These are phyloP conservation scores for Caenorhabditis virilis DNA, from an alignment of 2,888 invertebrate genomes.

Conservation along the genomic window DNA sequence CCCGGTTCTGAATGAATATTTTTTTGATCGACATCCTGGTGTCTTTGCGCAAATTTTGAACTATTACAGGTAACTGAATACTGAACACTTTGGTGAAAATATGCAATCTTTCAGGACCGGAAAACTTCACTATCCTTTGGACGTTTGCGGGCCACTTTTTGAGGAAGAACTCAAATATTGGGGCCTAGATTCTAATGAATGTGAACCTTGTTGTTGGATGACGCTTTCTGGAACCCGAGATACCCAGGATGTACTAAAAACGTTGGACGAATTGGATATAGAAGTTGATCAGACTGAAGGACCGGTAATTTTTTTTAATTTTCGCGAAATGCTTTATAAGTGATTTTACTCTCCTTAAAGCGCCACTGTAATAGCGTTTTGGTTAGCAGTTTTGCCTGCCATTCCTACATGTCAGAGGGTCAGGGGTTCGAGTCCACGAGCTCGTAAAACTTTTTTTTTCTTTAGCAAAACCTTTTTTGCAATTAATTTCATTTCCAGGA, in stretches of 20 bases:
- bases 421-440: not conserved
- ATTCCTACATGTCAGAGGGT: not conserved
- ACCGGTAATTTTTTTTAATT: slow-evolving; percentile 49
- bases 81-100: too few relatives aligned
- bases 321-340: too few relatives aligned
- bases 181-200: slow-evolving; percentile 97
- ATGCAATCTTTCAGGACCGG: slow-evolving; percentile 73
- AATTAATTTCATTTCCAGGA: slow-evolving; percentile 42
- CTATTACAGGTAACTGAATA: slow-evolving; percentile 77
- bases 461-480: not conserved
- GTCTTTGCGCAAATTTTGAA: slow-evolving; percentile 89
- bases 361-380: too few relatives aligned
- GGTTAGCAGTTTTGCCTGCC: not conserved
- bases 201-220: slow-evolving; percentile 97
- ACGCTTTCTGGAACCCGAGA: slow-evolving; percentile 70
- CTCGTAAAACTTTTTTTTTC: not conserved
- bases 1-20: slow-evolving; percentile 97
- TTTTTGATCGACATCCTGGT: slow-evolving; percentile 87
- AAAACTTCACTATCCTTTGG: slow-evolving; percentile 97
- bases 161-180: slow-evolving; percentile 92
- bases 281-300: slow-evolving; percentile 59
- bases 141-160: slow-evolving; percentile 97
- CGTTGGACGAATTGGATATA: slow-evolving; percentile 66
- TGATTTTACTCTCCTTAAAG: too few relatives aligned
- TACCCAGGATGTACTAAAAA: slow-evolving; percentile 76